Evolutionary conservation across 1,140 invertebrate genomes (phyloP), one percentile per base, ranked within the genome.

Genomic region (Ceratina calcarata): DNA sequence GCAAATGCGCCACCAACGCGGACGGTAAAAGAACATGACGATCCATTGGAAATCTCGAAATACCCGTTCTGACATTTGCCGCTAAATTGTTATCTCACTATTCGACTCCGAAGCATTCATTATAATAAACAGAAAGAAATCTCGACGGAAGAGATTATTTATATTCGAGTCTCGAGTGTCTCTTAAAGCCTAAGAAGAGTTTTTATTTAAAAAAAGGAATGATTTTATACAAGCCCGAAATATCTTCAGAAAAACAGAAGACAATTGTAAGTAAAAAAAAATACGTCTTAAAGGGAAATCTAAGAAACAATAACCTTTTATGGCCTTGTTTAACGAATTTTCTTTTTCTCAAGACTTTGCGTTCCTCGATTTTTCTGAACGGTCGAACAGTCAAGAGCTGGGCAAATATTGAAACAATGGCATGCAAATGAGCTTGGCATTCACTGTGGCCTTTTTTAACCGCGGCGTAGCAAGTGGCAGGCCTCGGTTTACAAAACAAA

Each of bases 361-460:
- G 18, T 16, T 16, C 18, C 49, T 1, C 61, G n/a, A 24, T 72
- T 24, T 57, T 61, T n/a, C 69, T 6, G 45, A 15, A 51, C 72
- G 49, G 24, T n/a, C 62, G 45, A 18, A 64, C 72, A 61, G 24
- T 18, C 62, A 10, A 66, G 60, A 55, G 53, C 20, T 55, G 37
- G 10, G 64, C 20, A 67, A 76, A 67, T 67, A 76, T 77, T 51
- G 74, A 69, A 68, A 77, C 74, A 69, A 77, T 68, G 74, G 74
- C 74, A 69, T 68, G 74, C 74, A 77, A 77, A 77, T 61, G 65
- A 77, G 74, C 65, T 32, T 1, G 0, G 51, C 57, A 51, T 77
- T 77, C 74, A 45, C 15, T 24, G 24, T 22, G 16, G 67, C 32
- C 27, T 24, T 57, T 68, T 45, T 22, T 20, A 18, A 4, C 18